These are phyloP conservation scores for Leptarthrus brevirostris DNA, from an alignment of 2,888 invertebrate genomes.

Conservation along the genomic window DNA sequence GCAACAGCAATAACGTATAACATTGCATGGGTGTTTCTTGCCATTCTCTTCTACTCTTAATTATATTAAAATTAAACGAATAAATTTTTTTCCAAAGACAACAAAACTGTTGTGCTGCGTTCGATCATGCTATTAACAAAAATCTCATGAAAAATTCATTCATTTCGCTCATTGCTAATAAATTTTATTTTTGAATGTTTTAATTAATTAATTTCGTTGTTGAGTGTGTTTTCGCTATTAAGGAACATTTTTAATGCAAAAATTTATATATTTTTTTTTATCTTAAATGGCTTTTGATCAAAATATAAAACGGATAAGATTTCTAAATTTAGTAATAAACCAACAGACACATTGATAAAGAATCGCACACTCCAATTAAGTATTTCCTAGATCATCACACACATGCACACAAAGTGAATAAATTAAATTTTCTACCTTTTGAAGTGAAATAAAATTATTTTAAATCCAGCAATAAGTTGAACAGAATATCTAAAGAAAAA, in stretches of 20 bases:
- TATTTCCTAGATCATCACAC: not conserved
- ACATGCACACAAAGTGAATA: conserved; percentile 21
- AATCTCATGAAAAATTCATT: conserved; percentile 44
- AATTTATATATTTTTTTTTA: not conserved
- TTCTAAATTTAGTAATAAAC: too few relatives aligned
- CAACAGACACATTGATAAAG: too few relatives aligned
- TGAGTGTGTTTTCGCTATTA: conserved; percentile 29
- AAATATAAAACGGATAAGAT: too few relatives aligned
- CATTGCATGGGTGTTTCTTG: conserved; percentile 46
- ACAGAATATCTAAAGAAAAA: conserved; percentile 47
- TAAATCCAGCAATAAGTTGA: conserved; percentile 53
- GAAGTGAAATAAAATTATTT: conserved; percentile 22
- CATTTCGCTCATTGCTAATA: conserved; percentile 28
- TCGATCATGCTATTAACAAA: conserved; percentile 42
- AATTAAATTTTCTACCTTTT: too few relatives aligned
- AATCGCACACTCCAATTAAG: too few relatives aligned
- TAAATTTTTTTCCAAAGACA: conserved; percentile 11
- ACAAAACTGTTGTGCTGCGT: conserved; percentile 39
- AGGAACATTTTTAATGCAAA: conserved; percentile 5
- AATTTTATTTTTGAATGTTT: conserved; percentile 33
- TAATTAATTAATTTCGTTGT: conserved; percentile 28
- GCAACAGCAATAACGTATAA: conserved; percentile 42
- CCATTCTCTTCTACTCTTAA: conserved; percentile 36
- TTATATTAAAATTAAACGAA: conserved; percentile 18
- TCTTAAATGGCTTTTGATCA: not conserved